phyloP scores from a whole-genome alignment of 2,888 invertebrate genomes.

The Rhaphigaster nebulosa region DNA sequence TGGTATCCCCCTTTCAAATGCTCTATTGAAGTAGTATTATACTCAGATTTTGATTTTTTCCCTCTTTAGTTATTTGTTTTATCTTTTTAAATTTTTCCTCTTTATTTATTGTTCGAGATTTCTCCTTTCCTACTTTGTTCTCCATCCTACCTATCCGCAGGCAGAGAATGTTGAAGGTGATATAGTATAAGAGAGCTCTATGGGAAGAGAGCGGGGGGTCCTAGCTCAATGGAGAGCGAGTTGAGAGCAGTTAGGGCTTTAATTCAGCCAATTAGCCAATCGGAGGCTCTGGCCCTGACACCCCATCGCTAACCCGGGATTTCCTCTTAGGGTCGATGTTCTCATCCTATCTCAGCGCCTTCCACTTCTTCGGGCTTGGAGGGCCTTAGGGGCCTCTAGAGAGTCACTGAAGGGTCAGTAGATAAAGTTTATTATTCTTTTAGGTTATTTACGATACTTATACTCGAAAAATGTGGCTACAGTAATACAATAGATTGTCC shows the following conservation, averaged over 20 bases:
- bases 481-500: too few species aligned
- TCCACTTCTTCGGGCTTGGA: background rate
- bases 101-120: background rate
- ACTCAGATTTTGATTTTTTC: too few species aligned
- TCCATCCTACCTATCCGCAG: background rate
- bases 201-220: background rate
- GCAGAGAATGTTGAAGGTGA: background rate
- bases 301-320: conserved; percentile 51
- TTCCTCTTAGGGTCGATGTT: conserved; percentile 52
- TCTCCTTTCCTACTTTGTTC: background rate
- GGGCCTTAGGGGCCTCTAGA: background rate
- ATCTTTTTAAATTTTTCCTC: too few species aligned
- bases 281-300: background rate
- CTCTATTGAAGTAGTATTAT: too few species aligned
- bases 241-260: conserved; percentile 54
- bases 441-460: too few species aligned
- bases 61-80: too few species aligned
- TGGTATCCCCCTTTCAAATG: too few species aligned
- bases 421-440: too few species aligned
- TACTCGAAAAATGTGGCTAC: too few species aligned
- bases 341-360: background rate
- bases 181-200: too few species aligned
- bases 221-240: conserved; percentile 49
- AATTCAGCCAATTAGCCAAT: conserved; percentile 56
- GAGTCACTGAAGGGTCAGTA: background rate